phyloP scores from a whole-genome alignment of 1,140 invertebrate species.

The Temnothorax nylanderi region DNA sequence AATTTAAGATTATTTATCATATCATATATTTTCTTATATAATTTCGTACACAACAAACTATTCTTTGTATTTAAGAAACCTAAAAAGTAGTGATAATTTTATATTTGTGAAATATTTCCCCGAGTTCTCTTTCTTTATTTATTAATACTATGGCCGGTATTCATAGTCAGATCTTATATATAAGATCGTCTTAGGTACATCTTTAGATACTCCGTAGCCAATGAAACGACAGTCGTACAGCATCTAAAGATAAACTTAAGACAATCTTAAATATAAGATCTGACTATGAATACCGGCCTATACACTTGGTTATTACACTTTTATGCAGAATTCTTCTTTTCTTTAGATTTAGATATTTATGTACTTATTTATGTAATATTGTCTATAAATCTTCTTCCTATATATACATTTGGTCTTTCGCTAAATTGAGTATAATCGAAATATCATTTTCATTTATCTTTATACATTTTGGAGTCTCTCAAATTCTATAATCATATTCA shows the following conservation, averaged over 20 bases:
- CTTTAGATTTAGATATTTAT: background rate
- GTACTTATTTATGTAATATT: background rate
- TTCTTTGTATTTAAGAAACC: background rate
- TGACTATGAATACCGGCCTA: no score
- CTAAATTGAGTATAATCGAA: background rate
- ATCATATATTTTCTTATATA: background rate
- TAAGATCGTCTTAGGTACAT: no score
- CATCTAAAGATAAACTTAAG: no score
- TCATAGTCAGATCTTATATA: no score
- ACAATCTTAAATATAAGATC: no score
- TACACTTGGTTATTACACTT: background rate
- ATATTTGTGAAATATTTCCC: background rate
- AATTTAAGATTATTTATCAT: background rate
- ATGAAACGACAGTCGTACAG: no score
- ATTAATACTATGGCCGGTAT: background rate
- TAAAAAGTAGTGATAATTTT: background rate
- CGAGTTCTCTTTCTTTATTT: background rate
- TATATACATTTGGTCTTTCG: background rate
- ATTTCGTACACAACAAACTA: background rate
- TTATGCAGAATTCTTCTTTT: background rate
- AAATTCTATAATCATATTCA: no score
- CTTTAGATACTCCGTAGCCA: no score
- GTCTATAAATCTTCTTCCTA: background rate
- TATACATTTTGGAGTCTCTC: background rate
- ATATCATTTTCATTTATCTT: slow-evolving; percentile 11